A percentile compares a stretch with the other conserved stretches of the same genome.
These are phyloP conservation scores for Aspidiotus destructor DNA, from an alignment of 2,888 invertebrate genomes.

Conservation along the genomic window DNA sequence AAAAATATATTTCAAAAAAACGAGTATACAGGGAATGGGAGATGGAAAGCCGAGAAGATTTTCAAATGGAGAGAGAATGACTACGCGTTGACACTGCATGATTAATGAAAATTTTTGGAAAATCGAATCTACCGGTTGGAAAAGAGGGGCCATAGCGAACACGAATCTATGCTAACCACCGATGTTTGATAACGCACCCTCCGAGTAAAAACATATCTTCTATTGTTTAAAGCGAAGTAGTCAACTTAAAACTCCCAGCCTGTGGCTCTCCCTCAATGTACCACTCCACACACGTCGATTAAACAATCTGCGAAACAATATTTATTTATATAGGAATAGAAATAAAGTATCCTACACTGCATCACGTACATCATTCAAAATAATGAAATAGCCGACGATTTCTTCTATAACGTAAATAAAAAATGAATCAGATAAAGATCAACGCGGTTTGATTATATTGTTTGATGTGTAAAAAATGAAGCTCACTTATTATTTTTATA, in stretches of 20 bases:
- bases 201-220: conserved; percentile 18
- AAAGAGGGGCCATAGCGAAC: too few species aligned
- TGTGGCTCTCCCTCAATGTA: too few species aligned
- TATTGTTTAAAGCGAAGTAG: conserved; percentile 28
- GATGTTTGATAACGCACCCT: conserved; percentile 21
- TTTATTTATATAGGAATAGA: too few species aligned
- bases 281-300: background rate
- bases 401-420: background rate
- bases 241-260: background rate
- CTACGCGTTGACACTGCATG: conserved; percentile 31
- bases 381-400: too few species aligned
- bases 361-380: too few species aligned
- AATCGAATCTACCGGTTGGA: background rate
- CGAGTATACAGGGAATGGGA: too few species aligned
- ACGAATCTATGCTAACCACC: conserved; percentile 23
- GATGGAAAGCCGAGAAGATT: too few species aligned
- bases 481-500: conserved; percentile 2
- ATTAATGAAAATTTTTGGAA: conserved; percentile 30
- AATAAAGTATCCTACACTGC: too few species aligned
- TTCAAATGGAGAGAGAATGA: background rate
- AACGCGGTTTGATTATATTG: background rate
- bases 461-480: background rate
- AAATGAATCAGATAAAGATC: background rate
- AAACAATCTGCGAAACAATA: too few species aligned
- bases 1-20: conserved; percentile 8